These are phyloP conservation scores for Scaptomyza graminum DNA, from an alignment of 1,140 invertebrate genomes.

Conservation along the genomic window DNA sequence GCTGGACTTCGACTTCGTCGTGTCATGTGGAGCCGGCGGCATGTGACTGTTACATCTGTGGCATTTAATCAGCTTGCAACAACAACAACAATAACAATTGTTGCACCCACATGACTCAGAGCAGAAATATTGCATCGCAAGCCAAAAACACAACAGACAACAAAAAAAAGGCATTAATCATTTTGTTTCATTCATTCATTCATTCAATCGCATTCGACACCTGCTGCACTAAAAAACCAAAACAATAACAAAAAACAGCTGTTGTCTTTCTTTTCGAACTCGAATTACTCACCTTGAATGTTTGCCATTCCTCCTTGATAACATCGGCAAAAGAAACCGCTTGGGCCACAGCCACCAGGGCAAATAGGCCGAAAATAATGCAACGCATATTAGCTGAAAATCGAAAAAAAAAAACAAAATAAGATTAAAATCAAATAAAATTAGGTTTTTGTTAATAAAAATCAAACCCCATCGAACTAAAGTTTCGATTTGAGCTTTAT, in stretches of 20 bases:
- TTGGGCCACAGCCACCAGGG: slow-evolving; percentile 84
- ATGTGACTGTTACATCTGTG: slow-evolving; percentile 28
- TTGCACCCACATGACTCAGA: slow-evolving; percentile 33
- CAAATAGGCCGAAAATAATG: slow-evolving; percentile 84
- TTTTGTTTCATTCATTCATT: slow-evolving; percentile 4
- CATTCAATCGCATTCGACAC: slow-evolving; percentile 7
- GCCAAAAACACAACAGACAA: slow-evolving; percentile 4
- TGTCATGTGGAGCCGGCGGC: slow-evolving; percentile 42
- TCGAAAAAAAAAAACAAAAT: no score
- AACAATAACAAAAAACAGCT: background rate
- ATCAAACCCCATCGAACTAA: background rate
- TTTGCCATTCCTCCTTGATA: slow-evolving; percentile 89
- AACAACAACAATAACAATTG: background rate
- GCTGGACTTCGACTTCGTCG: background rate
- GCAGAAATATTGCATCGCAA: slow-evolving; percentile 11
- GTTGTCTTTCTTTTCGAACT: background rate
- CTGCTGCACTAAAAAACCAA: slow-evolving; percentile 1
- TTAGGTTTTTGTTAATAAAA: background rate
- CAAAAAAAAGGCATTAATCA: slow-evolving; percentile 26
- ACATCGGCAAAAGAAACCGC: slow-evolving; percentile 89
- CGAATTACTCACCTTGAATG: slow-evolving; percentile 88
- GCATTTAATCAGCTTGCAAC: slow-evolving; percentile 19
- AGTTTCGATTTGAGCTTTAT: slow-evolving; percentile 22
- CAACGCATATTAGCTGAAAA: slow-evolving; percentile 83
- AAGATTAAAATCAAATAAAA: slow-evolving; percentile 14